Base-by-base conservation (phyloP, 2,113 vertebrate genomes). In the Pterocles gutturalis region DNA sequence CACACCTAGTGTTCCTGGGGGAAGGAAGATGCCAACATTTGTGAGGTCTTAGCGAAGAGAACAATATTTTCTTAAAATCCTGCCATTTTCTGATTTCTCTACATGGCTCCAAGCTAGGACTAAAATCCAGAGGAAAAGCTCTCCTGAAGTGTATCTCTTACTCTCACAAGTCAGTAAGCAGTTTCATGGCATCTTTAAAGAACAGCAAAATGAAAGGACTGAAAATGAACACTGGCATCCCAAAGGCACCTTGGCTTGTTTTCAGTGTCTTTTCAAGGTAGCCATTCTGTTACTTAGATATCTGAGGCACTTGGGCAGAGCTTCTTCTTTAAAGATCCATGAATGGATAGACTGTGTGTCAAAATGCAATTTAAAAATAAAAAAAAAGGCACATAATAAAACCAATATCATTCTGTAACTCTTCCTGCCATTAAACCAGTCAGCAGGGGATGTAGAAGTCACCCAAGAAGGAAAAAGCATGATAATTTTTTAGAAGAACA, bases 401-500 rank as follows among this genome's bases (percentile, higher is more conserved):
- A 91, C 24, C 92, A 92, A 12, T 91, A 66, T 82, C 4, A 89
- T 94, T 85, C 92, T 77, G 69, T 79, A 89, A 61, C 61, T 95
- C 77, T 89, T 79, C 79, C 53, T 91, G 38, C 81, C 77, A 72
- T 93, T 95, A 95, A 95, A 57, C 31, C 48, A 87, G 48, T 75
- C 89, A 85, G 80, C 86, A 87, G 78, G 83, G 87, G 81, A 91
- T 85, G 60, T 51, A 83, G 75, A 95, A 96, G 73, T 91, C 84
- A 91, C 81, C 61, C 66, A 93, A 72, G 77, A 95, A 97, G 91
- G 78, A 73, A 85, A 95, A 94, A 83, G 69, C 80, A 58, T 57
- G 67, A 71, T 90, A 84, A 90, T 91, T 92, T 96, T 94, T 95
- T 67, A 89, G 83, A 96, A 81, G 93, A 97, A 91, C 86, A 89